Percentiles rank a stretch among this genome's conserved stretches.
Conservation (phyloP, 1,140 invertebrate species). For the Heliconius congener region DNA sequence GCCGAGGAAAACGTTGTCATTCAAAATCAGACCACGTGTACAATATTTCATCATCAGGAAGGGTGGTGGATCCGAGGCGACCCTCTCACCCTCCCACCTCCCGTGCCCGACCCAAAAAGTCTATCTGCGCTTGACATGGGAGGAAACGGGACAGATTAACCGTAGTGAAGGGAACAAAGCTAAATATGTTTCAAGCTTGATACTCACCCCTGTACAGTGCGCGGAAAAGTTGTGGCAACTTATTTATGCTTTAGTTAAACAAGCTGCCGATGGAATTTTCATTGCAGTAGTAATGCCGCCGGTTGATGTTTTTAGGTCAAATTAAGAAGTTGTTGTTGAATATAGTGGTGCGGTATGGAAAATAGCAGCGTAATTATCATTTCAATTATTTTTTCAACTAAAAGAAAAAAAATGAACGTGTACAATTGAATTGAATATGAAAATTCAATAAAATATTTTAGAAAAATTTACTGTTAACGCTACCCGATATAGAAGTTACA, state of each 20-base stretch:
- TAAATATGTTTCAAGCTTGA: conserved; percentile 80
- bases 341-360: neutral
- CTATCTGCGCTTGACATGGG: conserved; percentile 79
- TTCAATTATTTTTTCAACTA: neutral
- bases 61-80: conserved; percentile 49
- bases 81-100: conserved; percentile 35
- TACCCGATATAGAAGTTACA: conserved; percentile 59
- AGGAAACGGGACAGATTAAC: conserved; percentile 80
- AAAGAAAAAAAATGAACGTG: neutral
- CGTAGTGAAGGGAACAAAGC: conserved; percentile 80
- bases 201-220: conserved; percentile 66
- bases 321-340: neutral
- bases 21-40: conserved; percentile 86
- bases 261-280: conserved; percentile 14
- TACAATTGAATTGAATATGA: neutral
- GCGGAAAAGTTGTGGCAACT: conserved; percentile 46
- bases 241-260: conserved; percentile 33
- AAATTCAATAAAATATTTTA: neutral
- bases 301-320: conserved; percentile 1
- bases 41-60: conserved; percentile 85
- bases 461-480: conserved; percentile 39
- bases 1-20: conserved; percentile 82
- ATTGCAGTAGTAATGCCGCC: conserved; percentile 1
- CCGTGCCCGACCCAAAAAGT: conserved; percentile 74
- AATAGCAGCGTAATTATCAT: neutral